These are phyloP conservation scores for Drosophila eohydei DNA, from an alignment of 2,888 invertebrate species.

Conservation along the genomic window DNA sequence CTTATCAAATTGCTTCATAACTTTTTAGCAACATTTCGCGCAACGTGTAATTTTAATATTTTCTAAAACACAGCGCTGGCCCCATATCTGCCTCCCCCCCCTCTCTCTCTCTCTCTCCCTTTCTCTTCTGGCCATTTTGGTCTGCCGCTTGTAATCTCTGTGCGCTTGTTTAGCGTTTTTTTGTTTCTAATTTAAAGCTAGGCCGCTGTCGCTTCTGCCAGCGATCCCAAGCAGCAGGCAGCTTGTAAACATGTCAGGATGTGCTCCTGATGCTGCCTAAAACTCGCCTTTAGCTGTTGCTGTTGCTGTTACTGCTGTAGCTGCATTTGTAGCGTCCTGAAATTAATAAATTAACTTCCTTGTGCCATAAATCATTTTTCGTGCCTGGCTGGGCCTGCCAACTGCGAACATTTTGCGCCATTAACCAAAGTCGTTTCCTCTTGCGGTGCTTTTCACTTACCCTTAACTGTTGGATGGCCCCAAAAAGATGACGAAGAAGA, in stretches of 20 bases:
- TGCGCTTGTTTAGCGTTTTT: constrained; percentile 65
- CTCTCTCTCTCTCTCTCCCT: neutral
- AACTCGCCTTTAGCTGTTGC: constrained; percentile 17
- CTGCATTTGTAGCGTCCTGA: constrained; percentile 49
- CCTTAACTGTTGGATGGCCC: constrained; percentile 58
- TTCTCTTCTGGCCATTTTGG: constrained; percentile 24
- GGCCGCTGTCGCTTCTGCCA: constrained; percentile 35
- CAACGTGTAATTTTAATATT: constrained; percentile 29
- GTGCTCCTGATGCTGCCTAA: constrained; percentile 25
- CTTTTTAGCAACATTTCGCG: constrained; percentile 1
- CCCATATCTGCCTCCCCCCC: neutral
- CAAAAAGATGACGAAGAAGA: neutral
- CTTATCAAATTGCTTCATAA: constrained; percentile 17
- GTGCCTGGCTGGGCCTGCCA: constrained; percentile 54
- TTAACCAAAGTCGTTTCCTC: constrained; percentile 73
- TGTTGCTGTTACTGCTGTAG: constrained; percentile 13
- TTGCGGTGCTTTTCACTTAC: constrained; percentile 80
- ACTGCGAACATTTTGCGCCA: constrained; percentile 79
- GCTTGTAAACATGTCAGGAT: constrained; percentile 65
- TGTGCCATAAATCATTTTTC: constrained; percentile 78
- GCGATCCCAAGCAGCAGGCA: constrained; percentile 41
- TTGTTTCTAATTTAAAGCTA: constrained; percentile 65
- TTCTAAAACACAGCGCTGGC: constrained; percentile 5
- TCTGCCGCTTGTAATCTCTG: constrained; percentile 53
- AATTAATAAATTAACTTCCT: constrained; percentile 83